Percentiles rank a stretch among this genome's conserved stretches.
These are phyloP conservation scores for Idaea dimidiata DNA, from an alignment of 2,888 invertebrate genomes.

Conservation along the genomic window DNA sequence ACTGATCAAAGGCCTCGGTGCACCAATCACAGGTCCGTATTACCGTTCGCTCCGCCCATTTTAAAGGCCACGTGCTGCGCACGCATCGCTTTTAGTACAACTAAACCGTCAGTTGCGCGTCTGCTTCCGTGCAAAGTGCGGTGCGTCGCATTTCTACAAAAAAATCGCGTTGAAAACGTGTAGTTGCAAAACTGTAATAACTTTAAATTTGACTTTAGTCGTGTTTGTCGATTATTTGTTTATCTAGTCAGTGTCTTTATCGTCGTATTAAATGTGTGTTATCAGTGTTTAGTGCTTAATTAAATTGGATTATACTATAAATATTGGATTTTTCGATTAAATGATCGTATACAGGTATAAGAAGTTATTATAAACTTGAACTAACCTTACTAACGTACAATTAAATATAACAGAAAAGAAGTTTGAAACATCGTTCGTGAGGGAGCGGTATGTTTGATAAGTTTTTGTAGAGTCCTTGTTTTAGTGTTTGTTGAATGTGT, in stretches of 20 bases:
- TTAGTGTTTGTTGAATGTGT: conserved; percentile 58
- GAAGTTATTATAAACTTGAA: conserved; percentile 36
- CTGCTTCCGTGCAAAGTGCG: conserved; percentile 37
- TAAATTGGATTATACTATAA: conserved; percentile 39
- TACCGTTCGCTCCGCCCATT: conserved; percentile 55
- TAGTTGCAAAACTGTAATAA: conserved; percentile 38
- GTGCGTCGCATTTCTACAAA: conserved; percentile 24
- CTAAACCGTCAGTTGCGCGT: conserved; percentile 58
- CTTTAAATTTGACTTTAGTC: conserved; percentile 17
- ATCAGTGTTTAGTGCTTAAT: conserved; percentile 31
- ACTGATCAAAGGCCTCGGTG: conserved; percentile 67
- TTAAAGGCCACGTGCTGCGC: conserved; percentile 74
- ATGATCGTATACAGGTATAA: conserved; percentile 32
- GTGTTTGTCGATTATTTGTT: conserved; percentile 18
- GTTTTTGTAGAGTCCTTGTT: conserved; percentile 58
- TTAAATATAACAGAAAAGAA: conserved; percentile 21
- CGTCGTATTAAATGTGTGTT: conserved; percentile 13
- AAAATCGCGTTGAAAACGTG: conserved; percentile 42
- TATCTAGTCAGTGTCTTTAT: conserved; percentile 29
- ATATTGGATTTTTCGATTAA: conserved; percentile 33
- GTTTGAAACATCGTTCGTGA: conserved; percentile 32
- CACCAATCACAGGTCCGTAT: conserved; percentile 54
- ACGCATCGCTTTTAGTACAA: conserved; percentile 56
- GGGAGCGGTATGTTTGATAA: conserved; percentile 52
- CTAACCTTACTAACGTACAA: conserved; percentile 34